A percentile compares a stretch with the other conserved stretches of the same genome.
Conservation (phyloP, 92 coral and sea anemone species). For the Meandrina meandrites region DNA sequence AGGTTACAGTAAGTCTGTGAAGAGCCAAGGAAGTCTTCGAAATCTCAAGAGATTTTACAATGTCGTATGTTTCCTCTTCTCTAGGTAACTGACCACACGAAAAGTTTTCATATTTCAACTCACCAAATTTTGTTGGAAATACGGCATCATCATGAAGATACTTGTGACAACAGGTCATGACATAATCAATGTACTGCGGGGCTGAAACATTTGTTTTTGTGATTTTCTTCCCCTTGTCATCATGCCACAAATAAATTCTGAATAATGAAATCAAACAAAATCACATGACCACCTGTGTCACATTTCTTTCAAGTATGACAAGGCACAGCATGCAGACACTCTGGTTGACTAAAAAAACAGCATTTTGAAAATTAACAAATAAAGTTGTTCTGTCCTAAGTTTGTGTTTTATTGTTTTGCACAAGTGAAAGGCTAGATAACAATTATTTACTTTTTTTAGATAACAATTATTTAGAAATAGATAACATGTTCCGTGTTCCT, state of each 20-base stretch:
- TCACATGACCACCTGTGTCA: not conserved
- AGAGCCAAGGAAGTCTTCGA: no score
- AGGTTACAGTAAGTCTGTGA: no score
- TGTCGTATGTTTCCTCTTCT: not conserved
- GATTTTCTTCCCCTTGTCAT: conserved; percentile 87
- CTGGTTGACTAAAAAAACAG: not conserved
- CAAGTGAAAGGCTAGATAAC: no score
- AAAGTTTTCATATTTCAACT: conserved; percentile 33
- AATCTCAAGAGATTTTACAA: not conserved
- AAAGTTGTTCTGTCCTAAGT: no score
- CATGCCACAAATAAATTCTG: conserved; percentile 96
- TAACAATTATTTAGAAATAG: no score
- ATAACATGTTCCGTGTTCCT: no score
- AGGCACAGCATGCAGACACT: no score
- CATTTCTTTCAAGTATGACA: no score
- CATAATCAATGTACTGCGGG: conserved; percentile 95
- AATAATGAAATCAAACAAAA: not conserved
- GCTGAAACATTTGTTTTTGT: conserved; percentile 87
- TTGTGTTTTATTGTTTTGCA: no score
- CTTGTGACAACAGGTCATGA: conserved; percentile 92
- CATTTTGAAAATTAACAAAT: no score
- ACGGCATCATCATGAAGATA: conserved; percentile 92
- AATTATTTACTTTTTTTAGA: no score
- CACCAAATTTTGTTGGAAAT: conserved; percentile 97
- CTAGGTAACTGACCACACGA: not conserved